These are phyloP conservation scores for Amaurobius ferox DNA, from an alignment of 2,888 invertebrate species.

Conservation along the genomic window DNA sequence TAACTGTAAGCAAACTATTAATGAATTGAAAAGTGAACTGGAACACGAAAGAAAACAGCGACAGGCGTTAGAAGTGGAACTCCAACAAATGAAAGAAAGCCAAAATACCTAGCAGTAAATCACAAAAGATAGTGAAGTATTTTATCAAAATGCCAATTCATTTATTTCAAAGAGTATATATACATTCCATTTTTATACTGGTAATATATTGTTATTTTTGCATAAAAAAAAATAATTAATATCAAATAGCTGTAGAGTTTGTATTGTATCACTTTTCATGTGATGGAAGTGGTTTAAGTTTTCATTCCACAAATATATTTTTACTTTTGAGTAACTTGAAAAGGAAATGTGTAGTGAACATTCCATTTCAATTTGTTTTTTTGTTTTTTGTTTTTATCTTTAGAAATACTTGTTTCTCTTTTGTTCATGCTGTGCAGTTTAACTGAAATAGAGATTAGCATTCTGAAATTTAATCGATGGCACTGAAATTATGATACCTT, in stretches of 20 bases:
- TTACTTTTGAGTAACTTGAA: too few relatives aligned
- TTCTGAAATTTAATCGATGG: too few relatives aligned
- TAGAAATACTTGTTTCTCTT: too few relatives aligned
- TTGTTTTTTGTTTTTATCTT: too few relatives aligned
- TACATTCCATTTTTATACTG: conserved; percentile 48
- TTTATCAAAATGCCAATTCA: conserved; percentile 46
- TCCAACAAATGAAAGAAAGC: conserved; percentile 76
- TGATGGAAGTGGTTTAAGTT: not conserved
- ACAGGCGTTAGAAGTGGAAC: conserved; percentile 78
- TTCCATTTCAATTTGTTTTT: too few relatives aligned
- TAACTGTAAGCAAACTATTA: conserved; percentile 69
- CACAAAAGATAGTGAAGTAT: not conserved
- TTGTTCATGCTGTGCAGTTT: too few relatives aligned
- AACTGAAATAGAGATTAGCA: too few relatives aligned
- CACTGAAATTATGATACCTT: too few relatives aligned
- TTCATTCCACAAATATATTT: not conserved
- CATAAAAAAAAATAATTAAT: conserved; percentile 36
- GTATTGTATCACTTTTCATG: not conserved
- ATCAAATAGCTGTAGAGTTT: not conserved
- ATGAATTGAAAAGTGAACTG: conserved; percentile 75
- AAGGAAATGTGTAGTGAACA: too few relatives aligned
- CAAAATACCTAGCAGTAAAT: conserved; percentile 41
- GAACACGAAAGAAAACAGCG: conserved; percentile 78
- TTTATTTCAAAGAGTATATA: conserved; percentile 20
- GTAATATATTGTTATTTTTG: conserved; percentile 69